Evolutionary conservation across 2,797 vertebrate species (phyloP).

Genomic region (Poeciliopsis gracilis): DNA sequence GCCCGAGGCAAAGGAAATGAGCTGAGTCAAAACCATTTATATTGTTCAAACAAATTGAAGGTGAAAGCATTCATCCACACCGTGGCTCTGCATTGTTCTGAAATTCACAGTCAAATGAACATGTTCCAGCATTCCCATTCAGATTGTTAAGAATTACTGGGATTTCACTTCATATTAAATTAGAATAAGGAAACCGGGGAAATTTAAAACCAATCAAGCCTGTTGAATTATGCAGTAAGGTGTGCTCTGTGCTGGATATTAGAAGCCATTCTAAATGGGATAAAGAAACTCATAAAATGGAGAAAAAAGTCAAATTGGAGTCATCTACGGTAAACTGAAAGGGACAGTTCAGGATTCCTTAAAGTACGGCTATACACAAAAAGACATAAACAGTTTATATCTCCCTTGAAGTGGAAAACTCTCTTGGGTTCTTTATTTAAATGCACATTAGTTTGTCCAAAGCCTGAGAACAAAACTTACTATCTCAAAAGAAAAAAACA

Average conservation of each 20-base stretch:
- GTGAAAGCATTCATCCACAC: slow-evolving; percentile 63
- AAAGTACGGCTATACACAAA: neutral
- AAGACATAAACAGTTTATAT: neutral
- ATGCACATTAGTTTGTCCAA: neutral
- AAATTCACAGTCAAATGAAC: slow-evolving; percentile 55
- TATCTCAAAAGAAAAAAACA: neutral
- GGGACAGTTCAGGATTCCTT: neutral
- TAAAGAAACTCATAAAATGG: slow-evolving; percentile 77
- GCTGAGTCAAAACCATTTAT: slow-evolving; percentile 75
- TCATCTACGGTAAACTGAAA: slow-evolving; percentile 33
- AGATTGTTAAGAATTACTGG: slow-evolving; percentile 42
- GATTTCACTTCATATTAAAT: slow-evolving; percentile 64
- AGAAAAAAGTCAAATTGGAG: slow-evolving; percentile 69
- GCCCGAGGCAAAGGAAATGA: slow-evolving; percentile 72
- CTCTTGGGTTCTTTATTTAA: neutral
- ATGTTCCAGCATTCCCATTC: slow-evolving; percentile 51
- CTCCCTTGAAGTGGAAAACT: neutral
- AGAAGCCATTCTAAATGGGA: slow-evolving; percentile 53
- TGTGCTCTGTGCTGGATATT: slow-evolving; percentile 65
- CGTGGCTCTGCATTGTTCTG: slow-evolving; percentile 43
- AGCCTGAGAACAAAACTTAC: neutral
- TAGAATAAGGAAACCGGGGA: slow-evolving; percentile 71
- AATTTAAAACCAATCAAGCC: slow-evolving; percentile 83
- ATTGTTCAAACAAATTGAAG: slow-evolving; percentile 76
- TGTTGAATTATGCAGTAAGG: slow-evolving; percentile 78